These are phyloP conservation scores for Fragum fragum DNA, from an alignment of 2,888 invertebrate genomes.

Conservation along the genomic window DNA sequence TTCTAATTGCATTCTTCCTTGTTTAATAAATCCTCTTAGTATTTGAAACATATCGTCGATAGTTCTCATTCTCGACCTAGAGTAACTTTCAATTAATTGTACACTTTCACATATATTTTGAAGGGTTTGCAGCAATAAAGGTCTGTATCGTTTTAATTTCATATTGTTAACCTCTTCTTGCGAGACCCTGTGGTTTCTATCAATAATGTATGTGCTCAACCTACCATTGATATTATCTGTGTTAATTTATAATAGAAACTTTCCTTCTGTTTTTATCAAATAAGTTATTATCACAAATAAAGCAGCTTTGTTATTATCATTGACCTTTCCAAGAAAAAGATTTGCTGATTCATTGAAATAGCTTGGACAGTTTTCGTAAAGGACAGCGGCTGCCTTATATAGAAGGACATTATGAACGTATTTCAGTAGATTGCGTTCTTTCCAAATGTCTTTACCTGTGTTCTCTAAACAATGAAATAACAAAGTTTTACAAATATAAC, in stretches of 20 bases:
- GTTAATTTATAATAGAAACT: background rate
- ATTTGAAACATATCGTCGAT: background rate
- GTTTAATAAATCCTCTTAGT: background rate
- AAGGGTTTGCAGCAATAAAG: no score
- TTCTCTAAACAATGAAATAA: no score
- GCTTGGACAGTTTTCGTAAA: slow-evolving; percentile 27
- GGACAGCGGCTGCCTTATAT: background rate
- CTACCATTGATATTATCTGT: background rate
- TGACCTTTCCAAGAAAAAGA: slow-evolving; percentile 26
- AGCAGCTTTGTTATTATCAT: background rate
- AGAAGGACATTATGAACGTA: slow-evolving; percentile 2
- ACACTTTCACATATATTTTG: background rate
- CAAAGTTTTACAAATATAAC: no score
- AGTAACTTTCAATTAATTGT: background rate
- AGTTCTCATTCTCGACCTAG: background rate
- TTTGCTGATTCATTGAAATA: no score
- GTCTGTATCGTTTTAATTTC: no score
- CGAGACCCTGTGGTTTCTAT: background rate
- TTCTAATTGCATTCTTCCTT: background rate
- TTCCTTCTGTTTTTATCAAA: background rate
- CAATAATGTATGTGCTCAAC: background rate
- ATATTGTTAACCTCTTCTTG: background rate
- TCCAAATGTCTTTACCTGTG: no score
- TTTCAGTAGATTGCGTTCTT: slow-evolving; percentile 13
- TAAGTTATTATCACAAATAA: background rate